Conservation (phyloP, 2,888 invertebrate species). For the Oscheius sp. region DNA sequence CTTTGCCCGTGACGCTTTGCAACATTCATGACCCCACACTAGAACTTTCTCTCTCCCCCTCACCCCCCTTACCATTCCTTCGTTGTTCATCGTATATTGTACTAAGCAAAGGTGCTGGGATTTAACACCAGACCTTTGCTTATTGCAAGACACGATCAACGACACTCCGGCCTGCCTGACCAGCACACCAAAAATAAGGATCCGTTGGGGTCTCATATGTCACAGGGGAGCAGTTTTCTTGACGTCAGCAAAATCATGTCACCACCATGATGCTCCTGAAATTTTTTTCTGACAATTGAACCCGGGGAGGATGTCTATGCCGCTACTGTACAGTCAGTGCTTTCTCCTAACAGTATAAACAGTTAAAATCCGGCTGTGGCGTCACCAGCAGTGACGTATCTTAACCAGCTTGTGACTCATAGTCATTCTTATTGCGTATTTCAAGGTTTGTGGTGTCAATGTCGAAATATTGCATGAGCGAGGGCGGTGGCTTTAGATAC, state of each 20-base stretch:
- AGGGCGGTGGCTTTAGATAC: neutral
- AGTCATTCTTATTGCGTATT: neutral
- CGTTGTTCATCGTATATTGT: constrained; percentile 46
- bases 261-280: constrained; percentile 4
- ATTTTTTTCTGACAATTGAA: neutral
- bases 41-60: neutral
- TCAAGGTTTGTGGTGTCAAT: neutral
- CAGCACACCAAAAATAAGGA: neutral
- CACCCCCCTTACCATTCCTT: neutral
- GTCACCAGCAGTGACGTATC: neutral
- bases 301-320: neutral
- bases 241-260: constrained; percentile 26
- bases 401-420: constrained; percentile 26
- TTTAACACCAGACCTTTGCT: constrained; percentile 42
- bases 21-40: constrained; percentile 10
- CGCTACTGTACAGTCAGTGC: constrained; percentile 7
- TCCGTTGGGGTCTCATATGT: constrained; percentile 12
- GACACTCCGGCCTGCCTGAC: neutral
- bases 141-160: constrained; percentile 48
- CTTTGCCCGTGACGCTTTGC: constrained; percentile 6
- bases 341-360: constrained; percentile 14
- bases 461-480: too few relatives aligned
- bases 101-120: constrained; percentile 56
- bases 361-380: constrained; percentile 24
- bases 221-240: constrained; percentile 8